A percentile compares a stretch with the other conserved stretches of the same genome.
Conservation (phyloP, 2,888 invertebrate genomes). For the Frankliniella fusca region DNA sequence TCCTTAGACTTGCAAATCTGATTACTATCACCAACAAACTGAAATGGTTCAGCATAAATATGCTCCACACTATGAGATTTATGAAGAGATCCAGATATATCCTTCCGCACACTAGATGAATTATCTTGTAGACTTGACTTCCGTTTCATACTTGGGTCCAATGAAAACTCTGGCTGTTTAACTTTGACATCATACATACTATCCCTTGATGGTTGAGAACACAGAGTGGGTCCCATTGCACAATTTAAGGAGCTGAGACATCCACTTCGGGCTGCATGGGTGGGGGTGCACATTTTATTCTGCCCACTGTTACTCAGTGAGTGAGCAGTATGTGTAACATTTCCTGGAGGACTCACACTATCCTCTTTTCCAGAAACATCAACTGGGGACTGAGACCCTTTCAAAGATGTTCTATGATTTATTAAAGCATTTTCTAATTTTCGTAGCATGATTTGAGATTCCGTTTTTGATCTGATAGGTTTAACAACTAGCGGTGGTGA, state of each 20-base stretch:
- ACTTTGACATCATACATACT: neutral
- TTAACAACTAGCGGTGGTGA: conserved; percentile 33
- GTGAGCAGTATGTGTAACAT: neutral
- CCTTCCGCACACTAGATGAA: neutral
- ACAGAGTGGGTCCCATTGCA: conserved; percentile 36
- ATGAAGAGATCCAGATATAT: conserved; percentile 28
- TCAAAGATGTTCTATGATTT: conserved; percentile 46
- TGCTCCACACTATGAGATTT: conserved; percentile 50
- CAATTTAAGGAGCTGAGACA: conserved; percentile 48
- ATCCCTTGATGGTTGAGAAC: neutral
- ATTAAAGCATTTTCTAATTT: conserved; percentile 59
- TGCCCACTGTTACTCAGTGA: neutral
- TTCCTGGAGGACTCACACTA: neutral
- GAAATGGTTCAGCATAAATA: conserved; percentile 61
- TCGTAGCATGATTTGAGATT: conserved; percentile 60
- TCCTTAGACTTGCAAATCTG: conserved; percentile 4
- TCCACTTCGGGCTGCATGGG: conserved; percentile 38
- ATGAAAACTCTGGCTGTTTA: neutral
- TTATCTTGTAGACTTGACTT: conserved; percentile 14
- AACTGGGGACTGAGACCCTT: neutral
- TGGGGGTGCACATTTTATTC: neutral
- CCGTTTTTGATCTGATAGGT: conserved; percentile 42
- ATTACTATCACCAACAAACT: conserved; percentile 38
- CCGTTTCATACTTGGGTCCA: neutral
- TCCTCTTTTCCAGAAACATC: neutral